Conservation (phyloP, 30 jellyfish, hydroid and myxozoan genomes). For the Morbakka virulenta region DNA sequence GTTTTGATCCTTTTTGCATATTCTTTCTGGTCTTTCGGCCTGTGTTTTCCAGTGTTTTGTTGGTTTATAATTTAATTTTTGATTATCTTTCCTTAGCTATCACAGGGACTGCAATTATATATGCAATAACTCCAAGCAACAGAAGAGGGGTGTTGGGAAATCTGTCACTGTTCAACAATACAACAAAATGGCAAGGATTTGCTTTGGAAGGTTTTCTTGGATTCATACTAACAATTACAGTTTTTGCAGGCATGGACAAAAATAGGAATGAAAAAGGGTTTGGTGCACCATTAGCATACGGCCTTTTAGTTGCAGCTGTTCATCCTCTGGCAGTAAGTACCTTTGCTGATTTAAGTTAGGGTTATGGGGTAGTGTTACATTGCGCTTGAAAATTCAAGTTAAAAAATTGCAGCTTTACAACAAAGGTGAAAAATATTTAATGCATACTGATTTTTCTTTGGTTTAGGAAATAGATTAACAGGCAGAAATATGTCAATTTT, state of each 20-base stretch:
- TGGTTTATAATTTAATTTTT: background rate
- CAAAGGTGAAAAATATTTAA: too few relatives aligned
- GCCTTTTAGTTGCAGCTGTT: slow-evolving; percentile 36
- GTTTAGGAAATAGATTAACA: too few relatives aligned
- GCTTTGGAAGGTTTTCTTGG: slow-evolving; percentile 63
- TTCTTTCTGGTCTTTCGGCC: background rate
- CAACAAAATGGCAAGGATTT: slow-evolving; percentile 68
- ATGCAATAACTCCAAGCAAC: slow-evolving; percentile 54
- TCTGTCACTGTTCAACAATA: slow-evolving; percentile 17
- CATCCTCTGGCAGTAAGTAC: slow-evolving; percentile 68
- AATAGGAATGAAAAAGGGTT: slow-evolving; percentile 29
- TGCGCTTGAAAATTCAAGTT: too few relatives aligned
- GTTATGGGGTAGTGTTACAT: too few relatives aligned
- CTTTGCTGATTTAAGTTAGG: too few relatives aligned
- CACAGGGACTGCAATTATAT: slow-evolving; percentile 58
- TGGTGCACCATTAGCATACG: slow-evolving; percentile 67
- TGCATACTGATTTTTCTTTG: too few relatives aligned
- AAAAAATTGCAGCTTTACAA: too few relatives aligned
- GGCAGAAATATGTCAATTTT: too few relatives aligned
- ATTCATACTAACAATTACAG: slow-evolving; percentile 22
- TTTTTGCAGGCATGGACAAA: slow-evolving; percentile 54
- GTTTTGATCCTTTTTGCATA: background rate
- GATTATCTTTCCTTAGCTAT: slow-evolving; percentile 15
- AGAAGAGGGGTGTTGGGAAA: slow-evolving; percentile 43
- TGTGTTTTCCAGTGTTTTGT: background rate